phyloP scores from a whole-genome alignment of 2,113 vertebrate genomes.

The Embiotoca jacksoni region DNA sequence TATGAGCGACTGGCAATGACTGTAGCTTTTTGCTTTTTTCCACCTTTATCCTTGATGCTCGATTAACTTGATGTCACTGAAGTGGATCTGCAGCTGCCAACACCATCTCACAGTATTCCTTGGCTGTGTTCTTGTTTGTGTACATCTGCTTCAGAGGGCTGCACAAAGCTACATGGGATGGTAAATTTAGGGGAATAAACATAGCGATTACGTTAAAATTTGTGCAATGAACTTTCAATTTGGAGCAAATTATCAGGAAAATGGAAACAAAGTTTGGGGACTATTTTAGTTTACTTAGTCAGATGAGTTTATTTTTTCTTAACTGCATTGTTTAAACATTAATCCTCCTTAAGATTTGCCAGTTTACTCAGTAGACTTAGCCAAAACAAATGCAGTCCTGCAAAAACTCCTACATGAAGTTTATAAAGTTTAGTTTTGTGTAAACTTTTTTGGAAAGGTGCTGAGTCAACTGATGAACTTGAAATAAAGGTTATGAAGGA shows the following conservation, averaged over 20 bases:
- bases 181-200: constrained; percentile 69
- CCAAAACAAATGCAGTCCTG: too few species aligned
- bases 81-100: constrained; percentile 92
- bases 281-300: background rate
- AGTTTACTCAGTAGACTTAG: background rate
- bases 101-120: constrained; percentile 86
- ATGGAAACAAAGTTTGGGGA: background rate
- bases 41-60: background rate
- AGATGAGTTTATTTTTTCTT: too few species aligned
- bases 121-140: constrained; percentile 84
- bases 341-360: background rate
- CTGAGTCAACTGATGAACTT: too few species aligned
- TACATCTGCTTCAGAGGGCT: constrained; percentile 86
- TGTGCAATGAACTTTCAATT: background rate
- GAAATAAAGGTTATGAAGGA: too few species aligned
- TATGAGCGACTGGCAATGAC: background rate
- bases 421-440: too few species aligned
- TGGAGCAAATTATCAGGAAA: background rate
- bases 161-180: constrained; percentile 88
- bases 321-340: background rate
- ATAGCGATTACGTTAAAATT: background rate
- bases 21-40: background rate
- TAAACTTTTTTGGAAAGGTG: too few species aligned
- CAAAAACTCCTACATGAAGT: too few species aligned
- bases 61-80: constrained; percentile 29